Evolutionary conservation across 1,140 invertebrate genomes (phyloP), one percentile per base, ranked within the genome.

Genomic region (Solenopsis fugax): DNA sequence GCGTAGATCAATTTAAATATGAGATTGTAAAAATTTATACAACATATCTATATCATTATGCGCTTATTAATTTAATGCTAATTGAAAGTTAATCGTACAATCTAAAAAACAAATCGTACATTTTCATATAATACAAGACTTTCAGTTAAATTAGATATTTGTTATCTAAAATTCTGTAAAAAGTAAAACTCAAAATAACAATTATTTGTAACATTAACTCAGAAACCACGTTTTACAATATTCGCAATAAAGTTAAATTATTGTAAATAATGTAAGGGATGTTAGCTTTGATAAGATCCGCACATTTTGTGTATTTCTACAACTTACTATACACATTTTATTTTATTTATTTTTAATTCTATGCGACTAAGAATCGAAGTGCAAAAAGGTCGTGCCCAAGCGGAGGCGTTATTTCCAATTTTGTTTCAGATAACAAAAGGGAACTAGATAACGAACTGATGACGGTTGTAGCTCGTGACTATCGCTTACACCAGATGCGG

Each of bases 401-500:
- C 16, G 10, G 16, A 77, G 24, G 18, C 41, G 21, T 48, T 58
- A 41, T 50, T 75, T 75, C 13, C 13, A 45, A 78, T 85, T 78
- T 78, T 10, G 60, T 54, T 78, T 48, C 29, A 73, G 80, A 84
- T 84, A 84, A 84, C 24, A 48, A 65, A 69, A 69, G 13, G 16
- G 37, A 60, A 85, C 34, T 85, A 45, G 73, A 85, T 78, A 85
- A 78, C 60, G 37, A 85, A 78, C 48, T 77, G 29, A 41, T 41
- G 58, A 65, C 34, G 60, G 34, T 37, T 50, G n/a, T 52, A 18
- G 58, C 21, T 75, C 64, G 29, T 34, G 72, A 52, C 82, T 64
- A 52, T 85, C 58, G 82, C 45, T 45, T 50, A 34, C 58, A 65
- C 13, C 54, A 88, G 52, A 88, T 88, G 72, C 50, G 37, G n/a